Percentiles rank a stretch among this genome's conserved stretches.
These are phyloP conservation scores for Penaeus vannamei DNA, from an alignment of 1,140 invertebrate genomes.

Conservation along the genomic window DNA sequence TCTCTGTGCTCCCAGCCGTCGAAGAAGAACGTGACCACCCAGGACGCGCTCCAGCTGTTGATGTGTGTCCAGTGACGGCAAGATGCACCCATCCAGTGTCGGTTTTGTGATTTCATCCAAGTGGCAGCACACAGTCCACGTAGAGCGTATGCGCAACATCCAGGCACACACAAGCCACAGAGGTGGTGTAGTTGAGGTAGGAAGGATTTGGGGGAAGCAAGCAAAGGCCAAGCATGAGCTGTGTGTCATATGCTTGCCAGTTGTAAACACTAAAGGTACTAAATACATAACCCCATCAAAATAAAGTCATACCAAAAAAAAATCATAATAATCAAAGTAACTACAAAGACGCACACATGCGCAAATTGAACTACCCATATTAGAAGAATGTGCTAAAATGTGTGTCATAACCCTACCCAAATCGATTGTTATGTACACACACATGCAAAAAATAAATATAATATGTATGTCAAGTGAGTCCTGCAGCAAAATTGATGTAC, in stretches of 20 bases:
- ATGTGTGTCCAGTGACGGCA: slow-evolving; percentile 34
- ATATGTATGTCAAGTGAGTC: slow-evolving; percentile 29
- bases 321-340: slow-evolving; percentile 21
- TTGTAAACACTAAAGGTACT: slow-evolving; percentile 46
- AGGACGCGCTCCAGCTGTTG: slow-evolving; percentile 47
- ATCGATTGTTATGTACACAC: slow-evolving; percentile 26
- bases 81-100: slow-evolving; percentile 25
- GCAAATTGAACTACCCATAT: slow-evolving; percentile 27
- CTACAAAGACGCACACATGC: slow-evolving; percentile 37
- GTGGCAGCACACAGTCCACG: slow-evolving; percentile 48
- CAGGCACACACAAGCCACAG: slow-evolving; percentile 57
- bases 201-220: slow-evolving; percentile 58
- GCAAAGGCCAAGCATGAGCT: slow-evolving; percentile 64
- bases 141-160: slow-evolving; percentile 48
- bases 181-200: slow-evolving; percentile 47
- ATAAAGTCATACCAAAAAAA: slow-evolving; percentile 5
- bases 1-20: slow-evolving; percentile 68
- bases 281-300: slow-evolving; percentile 45
- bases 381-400: slow-evolving; percentile 40
- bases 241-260: slow-evolving; percentile 54
- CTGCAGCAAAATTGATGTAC: slow-evolving; percentile 55
- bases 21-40: slow-evolving; percentile 64
- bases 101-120: slow-evolving; percentile 35
- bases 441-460: slow-evolving; percentile 48
- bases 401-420: slow-evolving; percentile 28